phyloP scores from a whole-genome alignment of 2,113 vertebrate species.

The Ochotona princeps region DNA sequence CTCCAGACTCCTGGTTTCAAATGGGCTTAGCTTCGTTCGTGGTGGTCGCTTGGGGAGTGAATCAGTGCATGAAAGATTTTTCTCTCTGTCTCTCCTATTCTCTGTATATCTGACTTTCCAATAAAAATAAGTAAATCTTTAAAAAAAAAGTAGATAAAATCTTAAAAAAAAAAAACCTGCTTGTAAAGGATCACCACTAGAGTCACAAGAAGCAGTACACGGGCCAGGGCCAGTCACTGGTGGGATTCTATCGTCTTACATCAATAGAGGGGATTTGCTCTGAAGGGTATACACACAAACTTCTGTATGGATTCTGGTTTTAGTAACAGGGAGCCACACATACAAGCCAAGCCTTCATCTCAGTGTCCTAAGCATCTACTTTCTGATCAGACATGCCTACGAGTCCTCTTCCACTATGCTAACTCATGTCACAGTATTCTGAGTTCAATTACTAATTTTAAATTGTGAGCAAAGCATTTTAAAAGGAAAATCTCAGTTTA shows the following conservation, averaged over 20 bases:
- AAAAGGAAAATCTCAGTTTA: slow-evolving; percentile 26
- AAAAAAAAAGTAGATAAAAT: too few species aligned
- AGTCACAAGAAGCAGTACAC: background rate
- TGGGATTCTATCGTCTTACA: slow-evolving; percentile 15
- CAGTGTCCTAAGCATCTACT: background rate
- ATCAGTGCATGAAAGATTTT: too few species aligned
- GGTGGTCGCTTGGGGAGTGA: too few species aligned
- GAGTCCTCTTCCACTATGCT: slow-evolving; percentile 17
- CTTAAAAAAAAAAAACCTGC: too few species aligned
- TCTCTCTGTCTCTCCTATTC: too few species aligned
- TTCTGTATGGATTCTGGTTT: slow-evolving; percentile 3
- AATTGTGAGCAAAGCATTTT: background rate
- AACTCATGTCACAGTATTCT: slow-evolving; percentile 10
- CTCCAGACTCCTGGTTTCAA: too few species aligned
- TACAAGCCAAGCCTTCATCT: background rate
- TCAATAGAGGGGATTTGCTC: slow-evolving; percentile 20
- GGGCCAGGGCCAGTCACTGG: background rate
- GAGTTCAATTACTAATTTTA: slow-evolving; percentile 42
- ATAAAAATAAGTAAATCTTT: too few species aligned
- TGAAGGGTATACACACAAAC: background rate
- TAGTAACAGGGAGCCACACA: background rate
- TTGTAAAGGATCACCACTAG: slow-evolving; percentile 56
- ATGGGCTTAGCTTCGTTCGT: too few species aligned
- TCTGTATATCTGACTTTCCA: too few species aligned
- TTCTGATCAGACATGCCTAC: background rate